A percentile compares a stretch with the other conserved stretches of the same genome.
Evolutionary conservation across 2,888 invertebrate genomes (phyloP).

Genomic region (Orchesella flavescens): DNA sequence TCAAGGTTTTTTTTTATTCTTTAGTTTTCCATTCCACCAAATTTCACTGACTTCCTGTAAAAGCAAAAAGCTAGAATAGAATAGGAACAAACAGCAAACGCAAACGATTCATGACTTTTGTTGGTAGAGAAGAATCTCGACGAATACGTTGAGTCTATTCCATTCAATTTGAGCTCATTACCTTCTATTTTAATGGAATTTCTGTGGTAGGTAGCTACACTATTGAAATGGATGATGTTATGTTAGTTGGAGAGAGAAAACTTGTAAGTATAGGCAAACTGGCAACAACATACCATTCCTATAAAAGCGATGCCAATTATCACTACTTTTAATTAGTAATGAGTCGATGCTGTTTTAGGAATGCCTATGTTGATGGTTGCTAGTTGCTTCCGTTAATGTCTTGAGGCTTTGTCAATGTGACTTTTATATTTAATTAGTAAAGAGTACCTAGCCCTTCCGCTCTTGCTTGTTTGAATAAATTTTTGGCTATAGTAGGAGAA

Average conservation of each 20-base stretch:
- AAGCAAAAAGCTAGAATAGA: too few relatives aligned
- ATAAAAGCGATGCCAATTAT: constrained; percentile 11
- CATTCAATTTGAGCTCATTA: constrained; percentile 38
- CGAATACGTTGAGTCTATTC: neutral
- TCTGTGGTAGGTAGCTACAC: neutral
- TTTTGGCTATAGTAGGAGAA: too few relatives aligned
- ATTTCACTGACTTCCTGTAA: too few relatives aligned
- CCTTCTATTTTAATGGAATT: constrained; percentile 34
- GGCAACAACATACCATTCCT: too few relatives aligned
- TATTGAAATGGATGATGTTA: too few relatives aligned
- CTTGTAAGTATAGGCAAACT: too few relatives aligned
- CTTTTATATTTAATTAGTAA: constrained; percentile 29
- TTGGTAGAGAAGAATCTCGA: neutral
- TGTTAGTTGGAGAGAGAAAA: too few relatives aligned
- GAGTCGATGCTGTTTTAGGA: constrained; percentile 16
- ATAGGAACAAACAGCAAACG: too few relatives aligned
- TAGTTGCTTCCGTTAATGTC: neutral
- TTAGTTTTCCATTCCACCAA: too few relatives aligned
- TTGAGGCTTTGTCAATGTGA: constrained; percentile 16
- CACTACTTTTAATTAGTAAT: constrained; percentile 31
- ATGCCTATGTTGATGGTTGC: neutral
- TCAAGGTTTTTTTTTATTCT: neutral
- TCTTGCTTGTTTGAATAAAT: neutral
- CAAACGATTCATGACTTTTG: too few relatives aligned
- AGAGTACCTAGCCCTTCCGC: neutral